phyloP scores from a whole-genome alignment of 2,113 vertebrate species.

The Cheilinus undulatus region DNA sequence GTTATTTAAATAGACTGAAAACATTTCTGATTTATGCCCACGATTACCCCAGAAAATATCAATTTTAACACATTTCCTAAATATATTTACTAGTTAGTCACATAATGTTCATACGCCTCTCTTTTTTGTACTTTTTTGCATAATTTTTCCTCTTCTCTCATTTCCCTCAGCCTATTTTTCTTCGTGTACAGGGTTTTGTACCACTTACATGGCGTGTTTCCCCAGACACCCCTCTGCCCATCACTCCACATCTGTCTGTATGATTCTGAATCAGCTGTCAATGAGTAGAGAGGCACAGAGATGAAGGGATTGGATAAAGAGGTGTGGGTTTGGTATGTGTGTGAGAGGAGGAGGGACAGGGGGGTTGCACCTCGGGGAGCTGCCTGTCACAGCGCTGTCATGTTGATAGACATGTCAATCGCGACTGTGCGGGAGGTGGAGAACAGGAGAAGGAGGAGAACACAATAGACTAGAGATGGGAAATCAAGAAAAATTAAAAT shows the following conservation, averaged over 20 bases:
- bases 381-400: slow-evolving; percentile 63
- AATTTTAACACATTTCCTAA: no score
- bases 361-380: slow-evolving; percentile 61
- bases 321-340: slow-evolving; percentile 3
- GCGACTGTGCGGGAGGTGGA: slow-evolving; percentile 37
- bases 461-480: slow-evolving; percentile 34
- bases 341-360: background rate
- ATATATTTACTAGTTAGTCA: no score
- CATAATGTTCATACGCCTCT: background rate
- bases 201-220: slow-evolving; percentile 15
- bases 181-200: background rate
- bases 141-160: background rate
- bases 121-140: background rate
- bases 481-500: slow-evolving; percentile 39
- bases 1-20: no score
- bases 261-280: slow-evolving; percentile 47
- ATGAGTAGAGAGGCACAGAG: slow-evolving; percentile 36
- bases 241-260: slow-evolving; percentile 35
- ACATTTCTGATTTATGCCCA: no score
- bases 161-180: slow-evolving; percentile 7
- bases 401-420: slow-evolving; percentile 78
- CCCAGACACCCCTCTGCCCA: slow-evolving; percentile 29
- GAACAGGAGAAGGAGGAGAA: slow-evolving; percentile 20
- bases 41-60: no score
- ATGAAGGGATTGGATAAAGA: slow-evolving; percentile 27